Percentiles rank a stretch among this genome's conserved stretches.
Conservation (phyloP, 1,140 invertebrate species). For the Drosophila leontia region DNA sequence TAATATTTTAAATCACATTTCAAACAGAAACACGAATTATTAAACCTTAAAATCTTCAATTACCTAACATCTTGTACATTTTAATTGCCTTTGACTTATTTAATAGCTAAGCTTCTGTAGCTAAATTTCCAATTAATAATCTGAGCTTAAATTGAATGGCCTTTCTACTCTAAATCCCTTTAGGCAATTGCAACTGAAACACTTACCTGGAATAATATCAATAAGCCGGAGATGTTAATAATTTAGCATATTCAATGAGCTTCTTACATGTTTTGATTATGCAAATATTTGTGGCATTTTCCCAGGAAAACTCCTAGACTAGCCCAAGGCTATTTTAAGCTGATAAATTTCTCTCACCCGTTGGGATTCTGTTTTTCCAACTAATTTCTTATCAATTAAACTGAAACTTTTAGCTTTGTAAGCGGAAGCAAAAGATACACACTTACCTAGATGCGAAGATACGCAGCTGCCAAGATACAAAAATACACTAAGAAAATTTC, state of each 20-base stretch:
- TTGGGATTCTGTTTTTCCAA: constrained; percentile 3
- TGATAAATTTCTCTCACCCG: constrained; percentile 8
- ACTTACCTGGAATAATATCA: constrained; percentile 18
- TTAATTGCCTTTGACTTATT: background rate
- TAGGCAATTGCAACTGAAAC: background rate
- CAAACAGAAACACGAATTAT: background rate
- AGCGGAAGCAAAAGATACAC: constrained; percentile 1
- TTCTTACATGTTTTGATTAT: constrained; percentile 20
- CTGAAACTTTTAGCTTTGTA: background rate
- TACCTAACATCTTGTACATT: background rate
- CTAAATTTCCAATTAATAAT: constrained; percentile 1
- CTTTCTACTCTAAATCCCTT: background rate
- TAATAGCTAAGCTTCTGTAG: background rate
- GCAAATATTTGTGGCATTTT: constrained; percentile 12
- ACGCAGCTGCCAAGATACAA: background rate
- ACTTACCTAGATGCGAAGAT: background rate
- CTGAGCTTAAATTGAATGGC: background rate
- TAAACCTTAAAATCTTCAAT: background rate
- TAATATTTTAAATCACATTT: background rate
- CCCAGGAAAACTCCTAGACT: background rate
- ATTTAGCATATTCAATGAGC: constrained; percentile 30
- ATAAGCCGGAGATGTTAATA: constrained; percentile 20
- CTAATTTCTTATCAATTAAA: constrained; percentile 38
- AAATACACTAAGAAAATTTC: background rate
- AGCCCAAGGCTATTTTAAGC: constrained; percentile 8